phyloP scores from a whole-genome alignment of 1,140 invertebrate genomes.

The Nylanderia fulva region DNA sequence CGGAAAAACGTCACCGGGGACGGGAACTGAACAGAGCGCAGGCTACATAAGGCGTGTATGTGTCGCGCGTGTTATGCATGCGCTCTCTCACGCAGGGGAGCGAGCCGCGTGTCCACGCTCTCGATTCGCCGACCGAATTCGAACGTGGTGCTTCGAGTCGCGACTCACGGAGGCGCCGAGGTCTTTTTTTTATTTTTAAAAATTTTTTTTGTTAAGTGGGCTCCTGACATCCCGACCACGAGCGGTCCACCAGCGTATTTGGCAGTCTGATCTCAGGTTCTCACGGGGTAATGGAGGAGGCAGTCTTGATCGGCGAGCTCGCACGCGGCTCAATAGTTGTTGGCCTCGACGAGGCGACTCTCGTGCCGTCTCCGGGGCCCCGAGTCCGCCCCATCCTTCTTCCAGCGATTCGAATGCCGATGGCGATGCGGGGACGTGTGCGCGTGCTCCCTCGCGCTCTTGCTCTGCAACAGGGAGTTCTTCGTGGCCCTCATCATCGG shows the following conservation, averaged over 20 bases:
- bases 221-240: conserved; percentile 76
- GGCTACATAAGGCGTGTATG: conserved; percentile 9
- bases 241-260: conserved; percentile 72
- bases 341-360: conserved; percentile 79
- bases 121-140: conserved; percentile 68
- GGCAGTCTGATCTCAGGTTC: conserved; percentile 74
- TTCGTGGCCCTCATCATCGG: conserved; percentile 73
- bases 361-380: conserved; percentile 78
- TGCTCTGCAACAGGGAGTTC: conserved; percentile 73
- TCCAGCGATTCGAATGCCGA: conserved; percentile 83
- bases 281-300: conserved; percentile 76
- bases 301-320: conserved; percentile 85
- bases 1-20: not conserved
- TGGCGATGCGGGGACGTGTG: conserved; percentile 80
- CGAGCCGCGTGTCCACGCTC: conserved; percentile 58
- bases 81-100: not conserved
- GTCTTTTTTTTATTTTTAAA: too few relatives aligned
- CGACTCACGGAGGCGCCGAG: conserved; percentile 67
- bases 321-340: conserved; percentile 81
- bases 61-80: not conserved
- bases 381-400: conserved; percentile 72
- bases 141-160: conserved; percentile 71
- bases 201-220: conserved; percentile 68
- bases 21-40: conserved; percentile 48
- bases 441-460: conserved; percentile 68